phyloP scores from a whole-genome alignment of 2,113 vertebrate genomes.

The Nestor notabilis region DNA sequence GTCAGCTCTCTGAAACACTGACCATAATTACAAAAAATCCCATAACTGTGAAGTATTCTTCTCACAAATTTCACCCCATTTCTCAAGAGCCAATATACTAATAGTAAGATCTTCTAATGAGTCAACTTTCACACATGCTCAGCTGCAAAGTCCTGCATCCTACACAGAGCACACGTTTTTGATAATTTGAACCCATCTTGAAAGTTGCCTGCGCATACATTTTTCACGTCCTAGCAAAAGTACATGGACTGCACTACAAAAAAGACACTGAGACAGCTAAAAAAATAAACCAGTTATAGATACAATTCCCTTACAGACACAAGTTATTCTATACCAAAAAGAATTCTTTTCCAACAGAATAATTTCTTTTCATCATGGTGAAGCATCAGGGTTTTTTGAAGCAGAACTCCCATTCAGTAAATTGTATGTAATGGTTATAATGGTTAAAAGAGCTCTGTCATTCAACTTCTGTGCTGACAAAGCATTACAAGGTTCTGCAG shows the following conservation, averaged over 20 bases:
- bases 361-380: not conserved
- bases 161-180: not conserved
- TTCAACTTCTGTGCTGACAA: not conserved
- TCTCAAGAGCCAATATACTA: not conserved
- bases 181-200: not conserved
- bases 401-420: not conserved
- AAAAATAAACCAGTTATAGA: not conserved
- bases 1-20: not conserved
- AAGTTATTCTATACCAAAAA: not conserved
- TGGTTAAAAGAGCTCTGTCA: not conserved
- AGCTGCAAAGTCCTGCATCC: not conserved
- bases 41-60: not conserved
- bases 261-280: not conserved
- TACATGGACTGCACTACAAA: not conserved
- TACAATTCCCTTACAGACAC: not conserved
- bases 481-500: not conserved
- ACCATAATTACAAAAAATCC: not conserved
- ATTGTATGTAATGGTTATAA: not conserved
- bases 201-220: not conserved
- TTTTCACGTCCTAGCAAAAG: not conserved
- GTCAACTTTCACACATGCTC: not conserved
- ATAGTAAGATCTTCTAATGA: not conserved
- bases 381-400: not conserved
- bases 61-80: not conserved
- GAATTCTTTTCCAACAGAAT: not conserved